A percentile compares a stretch with the other conserved stretches of the same genome.
These are phyloP conservation scores for Periophthalmus magnuspinnatus DNA, from an alignment of 2,797 vertebrate genomes.

Conservation along the genomic window DNA sequence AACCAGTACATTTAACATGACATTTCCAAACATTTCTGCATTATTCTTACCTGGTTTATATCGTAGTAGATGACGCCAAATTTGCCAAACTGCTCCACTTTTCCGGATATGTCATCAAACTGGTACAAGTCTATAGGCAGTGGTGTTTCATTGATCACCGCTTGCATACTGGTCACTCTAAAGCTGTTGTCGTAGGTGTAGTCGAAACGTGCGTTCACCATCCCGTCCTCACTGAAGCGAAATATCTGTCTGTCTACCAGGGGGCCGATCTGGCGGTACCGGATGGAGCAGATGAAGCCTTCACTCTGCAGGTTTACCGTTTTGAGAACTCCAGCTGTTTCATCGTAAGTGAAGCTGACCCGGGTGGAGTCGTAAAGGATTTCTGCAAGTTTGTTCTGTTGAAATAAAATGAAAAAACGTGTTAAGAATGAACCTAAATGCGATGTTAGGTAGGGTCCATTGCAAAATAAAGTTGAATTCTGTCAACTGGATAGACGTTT, in stretches of 20 bases:
- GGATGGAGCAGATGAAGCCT: slow-evolving; percentile 97
- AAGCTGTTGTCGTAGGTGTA: slow-evolving; percentile 99
- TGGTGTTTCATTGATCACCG: slow-evolving; percentile 97
- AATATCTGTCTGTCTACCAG: slow-evolving; percentile 97
- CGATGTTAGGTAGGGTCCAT: not conserved
- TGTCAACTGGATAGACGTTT: no score
- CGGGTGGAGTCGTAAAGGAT: slow-evolving; percentile 96
- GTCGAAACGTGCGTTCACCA: slow-evolving; percentile 98
- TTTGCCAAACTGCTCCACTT: slow-evolving; percentile 98
- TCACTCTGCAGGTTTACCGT: slow-evolving; percentile 97
- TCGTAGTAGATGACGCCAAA: slow-evolving; percentile 99
- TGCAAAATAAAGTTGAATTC: no score
- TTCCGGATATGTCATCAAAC: slow-evolving; percentile 98
- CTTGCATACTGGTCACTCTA: slow-evolving; percentile 98
- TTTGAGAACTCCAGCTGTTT: slow-evolving; percentile 95
- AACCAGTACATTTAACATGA: not conserved
- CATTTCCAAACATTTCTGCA: not conserved
- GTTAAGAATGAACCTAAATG: not conserved
- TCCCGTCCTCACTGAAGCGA: slow-evolving; percentile 96
- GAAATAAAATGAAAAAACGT: slow-evolving; percentile 14
- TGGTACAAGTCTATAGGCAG: slow-evolving; percentile 98
- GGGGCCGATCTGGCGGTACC: slow-evolving; percentile 95
- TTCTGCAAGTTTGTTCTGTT: slow-evolving; percentile 93
- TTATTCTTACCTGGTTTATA: slow-evolving; percentile 82
- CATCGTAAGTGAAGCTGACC: slow-evolving; percentile 98